phyloP scores from a whole-genome alignment of 1,140 invertebrate species.

The Gryllus bimaculatus region DNA sequence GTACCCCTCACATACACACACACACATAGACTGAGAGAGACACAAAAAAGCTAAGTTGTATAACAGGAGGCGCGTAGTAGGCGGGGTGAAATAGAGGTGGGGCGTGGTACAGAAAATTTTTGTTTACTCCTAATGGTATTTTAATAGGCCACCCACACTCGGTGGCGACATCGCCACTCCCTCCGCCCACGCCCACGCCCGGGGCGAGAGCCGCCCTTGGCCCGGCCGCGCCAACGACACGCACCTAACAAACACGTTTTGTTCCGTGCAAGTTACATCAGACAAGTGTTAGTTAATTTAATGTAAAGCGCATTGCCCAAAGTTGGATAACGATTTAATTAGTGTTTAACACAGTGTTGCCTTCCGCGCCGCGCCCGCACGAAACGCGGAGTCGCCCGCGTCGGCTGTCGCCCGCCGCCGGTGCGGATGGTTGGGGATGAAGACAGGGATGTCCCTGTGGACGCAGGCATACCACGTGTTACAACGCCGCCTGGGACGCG shows the following conservation, averaged over 20 bases:
- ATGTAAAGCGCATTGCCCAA: too few relatives aligned
- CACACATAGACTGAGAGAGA: background rate
- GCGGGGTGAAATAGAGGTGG: too few relatives aligned
- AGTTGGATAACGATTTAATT: constrained; percentile 1
- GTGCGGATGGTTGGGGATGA: background rate
- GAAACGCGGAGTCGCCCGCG: too few relatives aligned
- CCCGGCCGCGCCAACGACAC: too few relatives aligned
- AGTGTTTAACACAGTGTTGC: background rate
- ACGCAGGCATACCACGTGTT: too few relatives aligned
- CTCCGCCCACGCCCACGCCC: too few relatives aligned
- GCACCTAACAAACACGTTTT: too few relatives aligned
- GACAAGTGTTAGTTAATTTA: too few relatives aligned
- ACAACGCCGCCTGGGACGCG: too few relatives aligned
- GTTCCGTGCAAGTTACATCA: too few relatives aligned
- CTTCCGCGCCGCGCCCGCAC: background rate
- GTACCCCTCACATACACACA: background rate
- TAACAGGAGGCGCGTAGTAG: background rate
- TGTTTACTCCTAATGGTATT: background rate
- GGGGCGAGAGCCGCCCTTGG: too few relatives aligned
- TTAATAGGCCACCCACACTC: background rate
- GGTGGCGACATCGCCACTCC: background rate
- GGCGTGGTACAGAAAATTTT: background rate
- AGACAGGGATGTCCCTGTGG: too few relatives aligned
- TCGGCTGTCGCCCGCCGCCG: background rate
- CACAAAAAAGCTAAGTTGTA: background rate